Conservation (phyloP, 2,888 invertebrate species). For the Phalera bucephala region DNA sequence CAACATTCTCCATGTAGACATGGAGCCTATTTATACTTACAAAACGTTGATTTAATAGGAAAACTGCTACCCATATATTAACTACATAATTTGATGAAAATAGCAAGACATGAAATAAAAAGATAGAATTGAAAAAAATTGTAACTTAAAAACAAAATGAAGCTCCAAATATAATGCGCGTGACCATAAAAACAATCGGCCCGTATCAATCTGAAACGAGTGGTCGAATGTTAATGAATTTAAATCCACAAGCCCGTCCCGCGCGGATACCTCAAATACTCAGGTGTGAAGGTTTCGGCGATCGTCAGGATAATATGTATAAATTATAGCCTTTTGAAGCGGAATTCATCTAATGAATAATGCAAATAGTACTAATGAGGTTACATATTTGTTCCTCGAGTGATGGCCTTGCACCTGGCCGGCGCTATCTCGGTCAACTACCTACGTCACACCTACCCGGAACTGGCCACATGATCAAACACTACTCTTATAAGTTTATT, state of each 20-base stretch:
- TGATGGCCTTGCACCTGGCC: constrained; percentile 51
- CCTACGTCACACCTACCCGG: constrained; percentile 41
- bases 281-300: constrained; percentile 44
- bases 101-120: not conserved
- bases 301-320: constrained; percentile 25
- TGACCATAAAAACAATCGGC: constrained; percentile 14
- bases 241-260: constrained; percentile 19
- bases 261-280: constrained; percentile 35
- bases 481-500: constrained; percentile 7
- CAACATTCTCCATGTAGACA: no score
- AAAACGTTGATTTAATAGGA: no score
- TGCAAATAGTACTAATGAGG: constrained; percentile 45
- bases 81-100: no score
- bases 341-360: constrained; percentile 47
- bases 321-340: constrained; percentile 16
- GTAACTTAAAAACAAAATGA: no score
- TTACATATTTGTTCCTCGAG: constrained; percentile 43
- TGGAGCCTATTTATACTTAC: no score
- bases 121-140: no score
- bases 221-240: constrained; percentile 20
- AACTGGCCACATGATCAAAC: constrained; percentile 23
- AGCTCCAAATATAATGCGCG: no score
- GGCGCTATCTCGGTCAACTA: constrained; percentile 48
- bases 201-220: constrained; percentile 15
- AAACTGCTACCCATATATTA: no score